Conservation (phyloP, 2,113 vertebrate species). For the Campylorhamphus procurvoides region DNA sequence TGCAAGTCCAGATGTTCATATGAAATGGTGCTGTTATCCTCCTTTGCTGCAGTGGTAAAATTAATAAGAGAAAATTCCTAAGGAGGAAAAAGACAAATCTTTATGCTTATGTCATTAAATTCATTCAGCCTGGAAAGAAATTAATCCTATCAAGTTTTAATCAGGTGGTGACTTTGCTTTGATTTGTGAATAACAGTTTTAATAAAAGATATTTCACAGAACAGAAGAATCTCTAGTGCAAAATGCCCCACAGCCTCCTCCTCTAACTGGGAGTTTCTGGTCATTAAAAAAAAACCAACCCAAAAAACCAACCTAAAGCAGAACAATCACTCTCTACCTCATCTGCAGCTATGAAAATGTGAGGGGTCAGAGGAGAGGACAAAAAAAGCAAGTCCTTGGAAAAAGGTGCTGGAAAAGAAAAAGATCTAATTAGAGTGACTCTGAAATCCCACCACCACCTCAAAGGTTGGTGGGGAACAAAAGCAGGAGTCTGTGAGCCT, state of each 20-base stretch:
- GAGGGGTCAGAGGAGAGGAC: not conserved
- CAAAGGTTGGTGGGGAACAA: not conserved
- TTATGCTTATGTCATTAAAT: not conserved
- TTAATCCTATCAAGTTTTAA: conserved; percentile 54
- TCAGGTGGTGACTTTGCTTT: conserved; percentile 36
- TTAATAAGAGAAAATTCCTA: not conserved
- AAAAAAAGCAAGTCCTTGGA: not conserved
- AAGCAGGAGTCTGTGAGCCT: not conserved
- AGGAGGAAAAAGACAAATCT: not conserved
- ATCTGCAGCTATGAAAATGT: not conserved
- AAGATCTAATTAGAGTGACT: not conserved
- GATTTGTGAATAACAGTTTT: conserved; percentile 32
- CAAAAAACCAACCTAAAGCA: not conserved
- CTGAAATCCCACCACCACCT: not conserved
- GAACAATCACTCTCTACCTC: not conserved
- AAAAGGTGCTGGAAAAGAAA: not conserved
- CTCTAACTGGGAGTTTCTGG: not conserved
- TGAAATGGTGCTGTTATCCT: not conserved
- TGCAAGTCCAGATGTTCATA: not conserved
- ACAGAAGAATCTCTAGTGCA: not conserved
- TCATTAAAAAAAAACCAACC: not conserved
- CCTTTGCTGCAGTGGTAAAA: not conserved
- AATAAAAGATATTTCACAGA: conserved; percentile 43
- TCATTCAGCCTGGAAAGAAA: conserved; percentile 9
- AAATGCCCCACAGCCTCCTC: not conserved